Evolutionary conservation across 2,797 vertebrate genomes (phyloP).

Genomic region (Hoplostethus atlanticus): DNA sequence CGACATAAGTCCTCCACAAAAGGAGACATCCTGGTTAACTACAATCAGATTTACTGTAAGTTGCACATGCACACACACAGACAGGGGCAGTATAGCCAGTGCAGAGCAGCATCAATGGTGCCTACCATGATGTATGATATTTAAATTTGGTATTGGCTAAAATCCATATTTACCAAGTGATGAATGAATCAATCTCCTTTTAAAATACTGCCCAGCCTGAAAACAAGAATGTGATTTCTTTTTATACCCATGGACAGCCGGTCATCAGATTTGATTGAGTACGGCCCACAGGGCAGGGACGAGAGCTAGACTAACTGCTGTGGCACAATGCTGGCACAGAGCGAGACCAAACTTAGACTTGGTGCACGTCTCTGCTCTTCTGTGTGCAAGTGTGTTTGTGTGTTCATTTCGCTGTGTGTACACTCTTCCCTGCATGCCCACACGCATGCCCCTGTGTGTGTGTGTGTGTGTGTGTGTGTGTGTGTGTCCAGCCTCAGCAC

Average conservation of each 20-base stretch:
- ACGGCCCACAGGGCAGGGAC: conserved; percentile 57
- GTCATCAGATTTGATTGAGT: conserved; percentile 73
- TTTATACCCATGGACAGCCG: conserved; percentile 69
- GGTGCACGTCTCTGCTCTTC: conserved; percentile 24
- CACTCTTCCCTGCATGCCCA: conserved; percentile 22
- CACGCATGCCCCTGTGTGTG: conserved; percentile 40
- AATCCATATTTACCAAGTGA: conserved; percentile 52
- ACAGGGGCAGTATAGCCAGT: conserved; percentile 1
- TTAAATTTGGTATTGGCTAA: conserved; percentile 47
- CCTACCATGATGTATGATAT: conserved; percentile 29
- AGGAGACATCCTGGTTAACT: conserved; percentile 32
- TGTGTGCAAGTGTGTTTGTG: background rate
- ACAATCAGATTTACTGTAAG: conserved; percentile 25
- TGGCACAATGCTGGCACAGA: conserved; percentile 60
- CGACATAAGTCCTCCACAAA: conserved; percentile 36
- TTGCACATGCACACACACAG: background rate
- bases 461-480: conserved; percentile 19
- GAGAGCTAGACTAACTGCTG: conserved; percentile 69
- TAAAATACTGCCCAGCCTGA: conserved; percentile 53
- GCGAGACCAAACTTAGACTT: conserved; percentile 59
- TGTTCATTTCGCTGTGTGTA: background rate
- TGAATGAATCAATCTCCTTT: conserved; percentile 67
- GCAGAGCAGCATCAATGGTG: conserved; percentile 26
- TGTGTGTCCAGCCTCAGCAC: conserved; percentile 49
- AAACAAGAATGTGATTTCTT: conserved; percentile 61